Conservation (phyloP, 2,797 vertebrate species). For the Fundulus diaphanus region DNA sequence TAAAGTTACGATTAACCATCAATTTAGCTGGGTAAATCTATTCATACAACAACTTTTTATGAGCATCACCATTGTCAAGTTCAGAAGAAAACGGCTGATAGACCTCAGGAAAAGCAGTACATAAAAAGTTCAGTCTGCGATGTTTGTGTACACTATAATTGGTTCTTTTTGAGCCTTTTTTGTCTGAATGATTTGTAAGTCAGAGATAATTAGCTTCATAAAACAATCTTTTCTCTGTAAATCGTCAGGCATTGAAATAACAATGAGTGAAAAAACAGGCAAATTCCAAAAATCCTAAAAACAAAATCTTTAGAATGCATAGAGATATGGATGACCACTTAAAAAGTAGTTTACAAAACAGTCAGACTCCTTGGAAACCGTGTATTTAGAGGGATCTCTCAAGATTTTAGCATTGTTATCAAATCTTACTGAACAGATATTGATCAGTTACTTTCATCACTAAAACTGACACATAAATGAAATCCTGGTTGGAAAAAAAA, state of each 20-base stretch:
- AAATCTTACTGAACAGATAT: conserved; percentile 27
- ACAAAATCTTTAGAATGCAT: background rate
- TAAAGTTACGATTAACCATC: background rate
- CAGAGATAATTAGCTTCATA: background rate
- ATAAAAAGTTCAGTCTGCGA: too few relatives aligned
- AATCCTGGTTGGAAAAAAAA: conserved; percentile 29
- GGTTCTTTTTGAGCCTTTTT: background rate
- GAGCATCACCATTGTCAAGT: too few relatives aligned
- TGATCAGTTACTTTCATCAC: conserved; percentile 2
- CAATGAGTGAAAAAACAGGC: background rate
- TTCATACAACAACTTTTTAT: background rate
- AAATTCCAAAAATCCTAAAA: background rate
- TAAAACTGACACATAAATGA: conserved; percentile 27
- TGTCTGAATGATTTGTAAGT: background rate
- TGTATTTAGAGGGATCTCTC: background rate
- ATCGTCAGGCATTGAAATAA: background rate
- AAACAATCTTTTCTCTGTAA: background rate
- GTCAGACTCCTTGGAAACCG: background rate
- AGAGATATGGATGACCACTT: background rate
- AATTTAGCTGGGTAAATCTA: too few relatives aligned
- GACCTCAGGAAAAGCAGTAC: too few relatives aligned
- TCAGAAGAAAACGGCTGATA: too few relatives aligned
- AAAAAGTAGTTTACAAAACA: background rate
- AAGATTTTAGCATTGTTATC: conserved; percentile 13
- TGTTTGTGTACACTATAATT: too few relatives aligned